Evolutionary conservation across 2,888 invertebrate genomes (phyloP), one percentile per base, ranked within the genome.

Genomic region (Adelphocoris suturalis): DNA sequence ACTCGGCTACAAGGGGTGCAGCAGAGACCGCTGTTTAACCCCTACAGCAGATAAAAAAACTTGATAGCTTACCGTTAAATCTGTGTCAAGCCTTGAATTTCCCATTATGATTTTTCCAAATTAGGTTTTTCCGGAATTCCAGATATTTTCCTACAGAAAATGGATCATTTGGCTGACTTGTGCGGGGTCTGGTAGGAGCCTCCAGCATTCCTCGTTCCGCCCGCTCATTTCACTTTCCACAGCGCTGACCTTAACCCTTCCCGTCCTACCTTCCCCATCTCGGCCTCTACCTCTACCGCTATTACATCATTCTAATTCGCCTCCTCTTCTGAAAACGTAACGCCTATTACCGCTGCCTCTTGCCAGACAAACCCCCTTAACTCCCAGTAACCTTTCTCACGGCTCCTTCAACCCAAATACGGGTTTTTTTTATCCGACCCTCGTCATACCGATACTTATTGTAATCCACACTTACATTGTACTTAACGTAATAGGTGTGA

Each of bases 301-400:
- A 16, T 78, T 78, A 78, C 78, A 78, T 78, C 78, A 78, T 78
- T 46, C 78, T 78, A 78, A 78, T 78, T 78, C 78, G 78, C 78
- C 78, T 37, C 78, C 78, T 78, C 78, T 78, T 78, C 78, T 78
- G 78, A 78, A 78, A 78, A 78, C 78, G 78, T 47, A 78, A 78
- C 78, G 37, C 37, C 78, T 13, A 78, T 78, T 78, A 78, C 46
- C 19, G 78, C n/a, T n/a, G 78, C 37, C 78, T 12, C 76, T n/a
- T 14, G 28, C 68, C 68, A 68, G 68, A 68, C 68, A 68, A 68
- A 68, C 19, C 68, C 16, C 52, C 52, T 37, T 37, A 52, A 52
- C 52, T 23, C 68, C 68, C 3, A 27, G 68, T 68, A 27, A 68
- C 68, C 68, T 68, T 68, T 68, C 68, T 23, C 23, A 23, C 68